These are phyloP conservation scores for Mobula hypostoma DNA, from an alignment of 2,113 vertebrate species.

Conservation along the genomic window DNA sequence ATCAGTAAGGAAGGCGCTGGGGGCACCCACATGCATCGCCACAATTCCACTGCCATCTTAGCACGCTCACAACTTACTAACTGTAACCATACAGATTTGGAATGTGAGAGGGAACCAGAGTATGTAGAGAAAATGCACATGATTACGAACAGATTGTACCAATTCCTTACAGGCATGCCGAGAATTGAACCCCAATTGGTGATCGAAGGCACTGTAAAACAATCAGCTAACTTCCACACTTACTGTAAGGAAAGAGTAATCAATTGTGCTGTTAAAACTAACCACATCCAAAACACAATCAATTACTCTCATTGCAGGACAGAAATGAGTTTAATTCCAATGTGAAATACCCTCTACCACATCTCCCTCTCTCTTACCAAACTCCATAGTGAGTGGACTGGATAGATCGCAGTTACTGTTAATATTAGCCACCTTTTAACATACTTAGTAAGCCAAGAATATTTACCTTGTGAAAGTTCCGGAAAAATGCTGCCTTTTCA, in stretches of 20 bases:
- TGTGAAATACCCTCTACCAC: not conserved
- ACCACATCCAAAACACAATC: not conserved
- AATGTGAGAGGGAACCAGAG: not conserved
- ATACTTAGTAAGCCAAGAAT: not conserved
- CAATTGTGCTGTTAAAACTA: not conserved
- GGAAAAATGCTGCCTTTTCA: slow-evolving; percentile 95
- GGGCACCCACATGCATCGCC: too few species aligned
- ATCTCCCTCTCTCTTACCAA: too few species aligned
- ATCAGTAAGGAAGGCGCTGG: too few species aligned
- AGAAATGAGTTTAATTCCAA: not conserved
- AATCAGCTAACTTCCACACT: too few species aligned
- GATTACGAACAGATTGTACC: too few species aligned
- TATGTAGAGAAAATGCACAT: not conserved
- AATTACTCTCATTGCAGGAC: not conserved
- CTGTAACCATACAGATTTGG: too few species aligned
- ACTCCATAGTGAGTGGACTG: not conserved
- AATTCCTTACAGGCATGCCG: too few species aligned
- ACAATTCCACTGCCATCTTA: too few species aligned
- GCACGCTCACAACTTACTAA: too few species aligned
- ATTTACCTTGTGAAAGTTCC: slow-evolving; percentile 92
- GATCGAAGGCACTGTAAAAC: too few species aligned
- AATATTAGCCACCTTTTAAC: not conserved
- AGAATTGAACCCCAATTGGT: too few species aligned
- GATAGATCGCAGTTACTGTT: not conserved
- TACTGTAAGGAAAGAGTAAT: not conserved